Evolutionary conservation across 2,113 vertebrate species (phyloP).

Genomic region (Hemibagrus wyckioides): DNA sequence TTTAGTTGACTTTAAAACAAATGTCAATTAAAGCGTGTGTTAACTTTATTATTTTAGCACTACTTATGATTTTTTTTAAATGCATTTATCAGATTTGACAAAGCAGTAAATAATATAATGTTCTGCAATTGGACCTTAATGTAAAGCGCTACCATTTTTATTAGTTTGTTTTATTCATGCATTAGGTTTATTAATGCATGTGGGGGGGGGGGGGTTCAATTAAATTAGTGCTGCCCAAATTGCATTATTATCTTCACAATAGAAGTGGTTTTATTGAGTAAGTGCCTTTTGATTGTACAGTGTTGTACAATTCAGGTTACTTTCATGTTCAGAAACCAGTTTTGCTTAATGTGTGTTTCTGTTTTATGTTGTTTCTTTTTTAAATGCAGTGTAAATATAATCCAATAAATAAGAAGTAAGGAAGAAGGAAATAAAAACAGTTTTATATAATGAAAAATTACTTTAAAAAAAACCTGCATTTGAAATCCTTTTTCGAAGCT

Average conservation of each 20-base stretch:
- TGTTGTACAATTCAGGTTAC: not conserved
- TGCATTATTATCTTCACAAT: slow-evolving; percentile 11
- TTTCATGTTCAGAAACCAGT: not conserved
- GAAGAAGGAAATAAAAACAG: not conserved
- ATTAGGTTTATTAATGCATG: not conserved
- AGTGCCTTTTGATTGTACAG: not conserved
- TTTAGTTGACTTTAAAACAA: not conserved
- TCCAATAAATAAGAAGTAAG: not conserved
- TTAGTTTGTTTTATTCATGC: not conserved
- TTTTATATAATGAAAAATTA: not conserved
- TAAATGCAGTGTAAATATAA: not conserved
- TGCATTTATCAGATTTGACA: not conserved
- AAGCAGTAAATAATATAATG: not conserved
- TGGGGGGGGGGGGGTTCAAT: no score
- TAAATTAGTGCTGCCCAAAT: not conserved
- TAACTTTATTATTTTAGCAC: not conserved
- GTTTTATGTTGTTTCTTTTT: not conserved
- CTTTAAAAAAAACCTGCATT: not conserved
- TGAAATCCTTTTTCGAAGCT: not conserved
- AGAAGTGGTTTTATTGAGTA: not conserved
- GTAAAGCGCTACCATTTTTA: not conserved
- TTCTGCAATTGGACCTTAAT: not conserved
- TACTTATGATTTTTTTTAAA: not conserved
- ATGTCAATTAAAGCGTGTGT: not conserved
- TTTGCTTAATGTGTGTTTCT: not conserved